A percentile compares a stretch with the other conserved stretches of the same genome.
Evolutionary conservation across 2,113 vertebrate genomes (phyloP).

Genomic region (Pteropus alecto): DNA sequence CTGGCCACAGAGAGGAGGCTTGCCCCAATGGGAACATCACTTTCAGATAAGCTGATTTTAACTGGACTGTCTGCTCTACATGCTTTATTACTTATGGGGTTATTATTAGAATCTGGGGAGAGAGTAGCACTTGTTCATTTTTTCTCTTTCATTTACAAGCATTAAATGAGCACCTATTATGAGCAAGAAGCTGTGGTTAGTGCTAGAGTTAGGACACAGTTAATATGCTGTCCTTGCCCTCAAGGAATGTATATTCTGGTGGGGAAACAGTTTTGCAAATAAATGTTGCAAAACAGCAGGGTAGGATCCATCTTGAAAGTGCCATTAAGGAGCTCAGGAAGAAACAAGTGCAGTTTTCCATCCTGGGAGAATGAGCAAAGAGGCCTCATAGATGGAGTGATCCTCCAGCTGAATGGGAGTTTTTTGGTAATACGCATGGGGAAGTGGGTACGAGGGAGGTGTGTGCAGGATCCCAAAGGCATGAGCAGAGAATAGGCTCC

Average conservation of each 20-base stretch:
- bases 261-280: not conserved
- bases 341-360: not conserved
- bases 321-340: too few species aligned
- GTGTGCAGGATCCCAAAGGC: not conserved
- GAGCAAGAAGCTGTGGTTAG: not conserved
- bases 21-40: not conserved
- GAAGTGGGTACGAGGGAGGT: not conserved
- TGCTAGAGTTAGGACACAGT: not conserved
- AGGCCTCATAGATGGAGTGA: not conserved
- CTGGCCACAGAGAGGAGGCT: not conserved
- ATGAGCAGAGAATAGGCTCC: not conserved
- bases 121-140: not conserved
- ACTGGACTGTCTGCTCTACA: not conserved
- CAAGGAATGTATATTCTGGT: not conserved
- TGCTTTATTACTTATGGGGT: not conserved
- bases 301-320: not conserved
- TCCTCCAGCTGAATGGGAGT: not conserved
- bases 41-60: not conserved
- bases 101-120: not conserved
- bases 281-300: not conserved
- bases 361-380: not conserved
- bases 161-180: not conserved
- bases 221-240: not conserved
- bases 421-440: not conserved
- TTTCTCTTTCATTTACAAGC: not conserved